phyloP scores from a whole-genome alignment of 2,797 vertebrate genomes.

The Nothura maculosa region DNA sequence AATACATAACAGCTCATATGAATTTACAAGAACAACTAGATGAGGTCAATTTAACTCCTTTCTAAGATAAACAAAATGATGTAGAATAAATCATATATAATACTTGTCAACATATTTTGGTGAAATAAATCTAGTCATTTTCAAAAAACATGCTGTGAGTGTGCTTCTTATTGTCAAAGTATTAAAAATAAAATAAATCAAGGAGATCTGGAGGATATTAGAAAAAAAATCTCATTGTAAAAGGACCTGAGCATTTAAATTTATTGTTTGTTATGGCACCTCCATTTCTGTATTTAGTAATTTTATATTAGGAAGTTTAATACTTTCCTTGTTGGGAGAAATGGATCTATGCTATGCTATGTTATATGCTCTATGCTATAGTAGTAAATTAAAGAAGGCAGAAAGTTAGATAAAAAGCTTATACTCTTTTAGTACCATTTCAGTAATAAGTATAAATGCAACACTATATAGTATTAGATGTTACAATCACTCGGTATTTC shows the following conservation, averaged over 20 bases:
- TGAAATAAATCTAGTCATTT: background rate
- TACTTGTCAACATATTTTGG: background rate
- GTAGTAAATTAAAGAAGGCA: background rate
- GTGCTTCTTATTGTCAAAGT: background rate
- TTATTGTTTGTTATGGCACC: background rate
- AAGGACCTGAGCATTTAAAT: background rate
- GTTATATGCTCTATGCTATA: no score
- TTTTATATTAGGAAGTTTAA: background rate
- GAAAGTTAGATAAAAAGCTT: background rate
- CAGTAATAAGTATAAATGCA: no score
- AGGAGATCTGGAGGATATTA: background rate
- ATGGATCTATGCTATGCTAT: background rate
- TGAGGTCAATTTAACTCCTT: background rate
- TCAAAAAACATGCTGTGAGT: background rate
- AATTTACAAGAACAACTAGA: background rate
- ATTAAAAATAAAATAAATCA: background rate
- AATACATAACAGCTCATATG: background rate
- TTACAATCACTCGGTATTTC: background rate
- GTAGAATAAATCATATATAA: background rate
- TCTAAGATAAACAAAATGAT: background rate
- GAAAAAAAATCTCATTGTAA: background rate
- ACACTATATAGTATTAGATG: background rate
- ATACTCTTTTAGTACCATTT: background rate
- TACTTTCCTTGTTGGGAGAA: background rate
- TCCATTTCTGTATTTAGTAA: background rate